Conservation (phyloP, 2,797 vertebrate genomes). For the Melanotaenia nigrans region DNA sequence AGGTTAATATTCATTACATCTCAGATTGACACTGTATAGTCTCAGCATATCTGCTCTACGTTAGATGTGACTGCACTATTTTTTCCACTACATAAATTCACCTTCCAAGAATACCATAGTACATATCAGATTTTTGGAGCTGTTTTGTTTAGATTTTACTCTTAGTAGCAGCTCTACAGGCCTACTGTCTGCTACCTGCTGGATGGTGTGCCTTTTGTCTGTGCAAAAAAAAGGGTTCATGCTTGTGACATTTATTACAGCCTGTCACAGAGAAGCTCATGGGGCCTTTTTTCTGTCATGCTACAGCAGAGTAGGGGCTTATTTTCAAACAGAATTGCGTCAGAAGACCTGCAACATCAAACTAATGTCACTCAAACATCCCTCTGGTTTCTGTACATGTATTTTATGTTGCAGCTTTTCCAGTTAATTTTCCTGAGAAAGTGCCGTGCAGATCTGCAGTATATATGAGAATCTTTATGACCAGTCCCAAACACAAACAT, state of each 20-base stretch:
- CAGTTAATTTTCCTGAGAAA: slow-evolving; percentile 53
- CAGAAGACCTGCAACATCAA: slow-evolving; percentile 66
- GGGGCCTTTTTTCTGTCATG: slow-evolving; percentile 60
- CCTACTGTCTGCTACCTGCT: slow-evolving; percentile 47
- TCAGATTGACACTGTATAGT: slow-evolving; percentile 41
- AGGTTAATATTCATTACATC: neutral
- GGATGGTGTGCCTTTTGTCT: slow-evolving; percentile 60
- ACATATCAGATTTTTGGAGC: slow-evolving; percentile 46
- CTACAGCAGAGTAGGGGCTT: slow-evolving; percentile 32
- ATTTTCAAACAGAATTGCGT: slow-evolving; percentile 59
- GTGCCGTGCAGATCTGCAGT: slow-evolving; percentile 40
- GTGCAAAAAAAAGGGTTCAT: slow-evolving; percentile 16
- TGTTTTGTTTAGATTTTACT: slow-evolving; percentile 36
- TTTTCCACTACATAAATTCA: slow-evolving; percentile 56
- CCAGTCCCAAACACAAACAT: too few relatives aligned
- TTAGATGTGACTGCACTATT: slow-evolving; percentile 37
- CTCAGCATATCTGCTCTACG: slow-evolving; percentile 35
- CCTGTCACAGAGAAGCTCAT: slow-evolving; percentile 41
- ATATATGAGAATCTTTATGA: slow-evolving; percentile 1
- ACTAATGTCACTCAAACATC: slow-evolving; percentile 66
- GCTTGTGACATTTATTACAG: slow-evolving; percentile 67
- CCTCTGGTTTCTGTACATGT: slow-evolving; percentile 64
- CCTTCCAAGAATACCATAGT: slow-evolving; percentile 42
- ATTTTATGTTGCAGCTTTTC: slow-evolving; percentile 61
- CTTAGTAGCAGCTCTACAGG: slow-evolving; percentile 43